phyloP scores from a whole-genome alignment of 2,888 invertebrate species.

The Cybosia mesomella region DNA sequence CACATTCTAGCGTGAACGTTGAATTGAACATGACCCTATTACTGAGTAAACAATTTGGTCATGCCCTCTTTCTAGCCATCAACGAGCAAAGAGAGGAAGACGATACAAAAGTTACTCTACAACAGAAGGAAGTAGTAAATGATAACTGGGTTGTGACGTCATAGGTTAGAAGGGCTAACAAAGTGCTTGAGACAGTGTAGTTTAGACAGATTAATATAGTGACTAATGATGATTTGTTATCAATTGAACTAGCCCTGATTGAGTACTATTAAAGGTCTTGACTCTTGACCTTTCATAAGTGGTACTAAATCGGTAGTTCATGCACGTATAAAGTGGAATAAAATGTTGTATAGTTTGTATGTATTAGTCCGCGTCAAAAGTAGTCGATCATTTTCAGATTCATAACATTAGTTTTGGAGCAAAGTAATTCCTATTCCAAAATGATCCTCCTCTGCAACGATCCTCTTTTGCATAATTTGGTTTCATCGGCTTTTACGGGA shows the following conservation, averaged over 20 bases:
- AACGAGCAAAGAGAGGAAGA: neutral
- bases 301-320: neutral
- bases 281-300: neutral
- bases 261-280: neutral
- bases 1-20: neutral
- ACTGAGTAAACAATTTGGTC: neutral
- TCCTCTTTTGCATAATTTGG: no score
- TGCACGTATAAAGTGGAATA: neutral
- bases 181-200: neutral
- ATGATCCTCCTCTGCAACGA: no score
- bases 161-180: neutral
- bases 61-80: neutral
- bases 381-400: neutral
- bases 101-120: neutral
- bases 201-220: no score
- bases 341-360: no score
- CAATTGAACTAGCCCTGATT: constrained; percentile 1
- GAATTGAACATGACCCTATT: neutral
- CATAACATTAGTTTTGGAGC: no score
- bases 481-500: no score
- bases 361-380: no score
- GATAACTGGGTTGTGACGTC: neutral
- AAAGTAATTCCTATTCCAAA: no score
- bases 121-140: neutral
- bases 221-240: neutral